phyloP scores from a whole-genome alignment of 2,113 vertebrate genomes.

The Cairina moschata region DNA sequence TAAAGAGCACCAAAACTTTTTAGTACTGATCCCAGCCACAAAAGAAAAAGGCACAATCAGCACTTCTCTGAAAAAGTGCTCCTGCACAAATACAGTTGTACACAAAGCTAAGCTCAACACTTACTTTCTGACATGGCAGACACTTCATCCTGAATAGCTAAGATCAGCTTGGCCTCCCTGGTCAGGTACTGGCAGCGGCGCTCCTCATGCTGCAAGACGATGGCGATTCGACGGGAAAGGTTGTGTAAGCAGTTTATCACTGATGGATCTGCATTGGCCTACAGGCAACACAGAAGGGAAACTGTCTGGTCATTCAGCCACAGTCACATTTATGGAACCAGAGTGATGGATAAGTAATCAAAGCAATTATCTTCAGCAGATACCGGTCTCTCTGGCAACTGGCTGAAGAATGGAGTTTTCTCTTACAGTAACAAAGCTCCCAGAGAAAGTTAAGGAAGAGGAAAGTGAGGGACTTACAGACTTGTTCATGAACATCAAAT shows the following conservation, averaged over 20 bases:
- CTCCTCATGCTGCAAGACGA: slow-evolving; percentile 96
- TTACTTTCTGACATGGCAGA: slow-evolving; percentile 91
- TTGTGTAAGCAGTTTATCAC: slow-evolving; percentile 96
- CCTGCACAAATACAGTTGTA: not conserved
- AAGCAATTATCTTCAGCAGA: not conserved
- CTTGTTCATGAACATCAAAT: not conserved
- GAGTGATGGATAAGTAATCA: not conserved
- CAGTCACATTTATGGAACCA: accelerated
- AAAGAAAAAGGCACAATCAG: not conserved
- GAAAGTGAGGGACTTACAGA: not conserved
- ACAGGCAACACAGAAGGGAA: not conserved
- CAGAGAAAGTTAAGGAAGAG: not conserved
- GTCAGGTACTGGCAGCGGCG: slow-evolving; percentile 97
- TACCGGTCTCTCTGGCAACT: not conserved
- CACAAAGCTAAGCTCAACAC: not conserved
- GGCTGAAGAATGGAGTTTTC: not conserved
- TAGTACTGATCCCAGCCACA: not conserved
- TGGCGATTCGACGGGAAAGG: slow-evolving; percentile 92
- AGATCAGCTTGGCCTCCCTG: slow-evolving; percentile 95
- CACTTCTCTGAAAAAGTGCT: not conserved
- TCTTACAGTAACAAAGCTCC: not conserved
- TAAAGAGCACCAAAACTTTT: not conserved
- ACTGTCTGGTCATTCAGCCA: not conserved
- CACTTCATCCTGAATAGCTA: slow-evolving; percentile 94
- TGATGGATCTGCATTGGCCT: slow-evolving; percentile 93